A percentile compares a stretch with the other conserved stretches of the same genome.
phyloP scores from a whole-genome alignment of 2,797 vertebrate species.

The Galago senegalensis region DNA sequence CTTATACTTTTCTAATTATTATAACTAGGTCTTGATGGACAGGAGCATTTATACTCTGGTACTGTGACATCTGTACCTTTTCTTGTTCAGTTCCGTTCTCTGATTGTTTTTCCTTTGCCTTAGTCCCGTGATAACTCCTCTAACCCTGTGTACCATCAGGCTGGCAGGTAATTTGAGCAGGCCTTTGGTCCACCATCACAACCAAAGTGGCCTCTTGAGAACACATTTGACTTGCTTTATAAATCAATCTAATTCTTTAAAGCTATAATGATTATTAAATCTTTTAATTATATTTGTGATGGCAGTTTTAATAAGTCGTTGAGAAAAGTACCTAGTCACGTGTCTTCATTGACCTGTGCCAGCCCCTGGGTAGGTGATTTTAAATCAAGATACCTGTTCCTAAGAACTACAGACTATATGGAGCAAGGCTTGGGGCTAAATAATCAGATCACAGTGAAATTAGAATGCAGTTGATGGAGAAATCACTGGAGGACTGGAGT shows the following conservation, averaged over 20 bases:
- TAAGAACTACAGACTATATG: background rate
- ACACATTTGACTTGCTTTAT: constrained; percentile 8
- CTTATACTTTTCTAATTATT: background rate
- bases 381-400: background rate
- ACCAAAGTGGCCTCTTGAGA: constrained; percentile 30
- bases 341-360: background rate
- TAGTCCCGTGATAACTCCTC: background rate
- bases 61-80: background rate
- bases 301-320: background rate
- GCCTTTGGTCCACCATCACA: background rate
- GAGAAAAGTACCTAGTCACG: background rate
- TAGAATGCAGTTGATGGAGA: constrained; percentile 38
- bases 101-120: constrained; percentile 16
- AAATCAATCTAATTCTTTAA: constrained; percentile 21
- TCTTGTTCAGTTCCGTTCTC: constrained; percentile 16
- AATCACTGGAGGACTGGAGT: constrained; percentile 22
- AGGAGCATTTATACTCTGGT: background rate
- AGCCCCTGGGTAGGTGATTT: background rate
- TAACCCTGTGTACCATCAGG: background rate
- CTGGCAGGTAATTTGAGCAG: constrained; percentile 40
- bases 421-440: constrained; percentile 11
- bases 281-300: constrained; percentile 1
- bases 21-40: background rate
- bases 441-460: constrained; percentile 32
- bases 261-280: constrained; percentile 6